Base-by-base conservation (phyloP, 2,113 vertebrate species). In the Daboia siamensis region DNA sequence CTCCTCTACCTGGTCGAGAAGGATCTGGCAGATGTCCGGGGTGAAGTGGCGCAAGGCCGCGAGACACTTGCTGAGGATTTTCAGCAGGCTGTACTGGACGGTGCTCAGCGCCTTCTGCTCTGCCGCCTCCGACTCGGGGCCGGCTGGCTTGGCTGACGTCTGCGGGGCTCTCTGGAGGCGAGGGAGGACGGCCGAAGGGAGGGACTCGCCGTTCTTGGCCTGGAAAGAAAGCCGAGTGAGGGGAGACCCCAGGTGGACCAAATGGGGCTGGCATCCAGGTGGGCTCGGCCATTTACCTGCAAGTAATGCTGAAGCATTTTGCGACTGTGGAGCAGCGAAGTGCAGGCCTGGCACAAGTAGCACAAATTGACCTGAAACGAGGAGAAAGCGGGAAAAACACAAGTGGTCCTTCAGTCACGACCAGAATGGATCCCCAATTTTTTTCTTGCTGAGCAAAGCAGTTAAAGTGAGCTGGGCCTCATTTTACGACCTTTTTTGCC, bases 301-400 rank as follows among this genome's bases (percentile, higher is more conserved):
- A 99, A 96, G 96, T 99, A 99, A 97, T 99, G 99, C 96, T 99
- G 99, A 26, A 99, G 98, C 99, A 99, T 99, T 97, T 99, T 99
- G 93, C 99, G 99, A 97, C 99, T 99, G 96, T 99, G 99, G 54
- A 99, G 98, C 86, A 99, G 98, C 88, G 98, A 99, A 0, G 99
- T 99, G 93, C 99, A 99, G 90, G 99, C 98, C 98, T 99, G 99
- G 91, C 99, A 99, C 95, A 99, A 95, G 95, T 99, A 99, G 94
- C 99, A 99, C 87, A 99, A 96, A 93, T 99, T 99, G 17, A 99
- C 98, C 99, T 99, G 97, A n/a, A 74, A 94, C 0, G 55, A 44
- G 0, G 26, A 26, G 21, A 94, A 33, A 88, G 91, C 10, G 4
- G 0, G 3, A 15, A 0, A 46, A 2, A 44, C 8, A 39, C 61